phyloP scores from a whole-genome alignment of 1,140 invertebrate species.

The Bemisia tabaci region DNA sequence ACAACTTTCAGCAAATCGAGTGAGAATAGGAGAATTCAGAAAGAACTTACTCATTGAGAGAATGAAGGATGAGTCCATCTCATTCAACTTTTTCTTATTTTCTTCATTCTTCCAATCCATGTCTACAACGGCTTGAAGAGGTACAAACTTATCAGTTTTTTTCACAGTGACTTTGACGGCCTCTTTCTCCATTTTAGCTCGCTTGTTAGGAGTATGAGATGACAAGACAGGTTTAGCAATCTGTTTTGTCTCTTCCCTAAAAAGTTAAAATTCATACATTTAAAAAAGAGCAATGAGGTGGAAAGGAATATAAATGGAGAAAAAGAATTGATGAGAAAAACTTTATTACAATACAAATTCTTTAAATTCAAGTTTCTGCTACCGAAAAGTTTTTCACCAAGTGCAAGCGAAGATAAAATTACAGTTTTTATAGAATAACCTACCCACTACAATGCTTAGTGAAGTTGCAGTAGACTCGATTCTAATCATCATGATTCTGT shows the following conservation, averaged over 20 bases:
- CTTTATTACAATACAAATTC: no score
- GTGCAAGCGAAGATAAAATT: no score
- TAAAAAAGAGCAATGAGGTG: neutral
- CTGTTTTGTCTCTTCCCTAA: conserved; percentile 39
- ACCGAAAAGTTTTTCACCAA: no score
- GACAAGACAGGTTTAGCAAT: neutral
- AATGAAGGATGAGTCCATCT: conserved; percentile 32
- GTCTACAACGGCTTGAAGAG: conserved; percentile 51
- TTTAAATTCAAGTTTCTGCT: no score
- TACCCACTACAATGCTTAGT: no score
- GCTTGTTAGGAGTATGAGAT: neutral
- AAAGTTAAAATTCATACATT: neutral
- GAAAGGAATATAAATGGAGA: neutral
- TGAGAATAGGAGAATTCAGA: no score
- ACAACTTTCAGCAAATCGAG: no score
- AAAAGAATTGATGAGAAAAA: conserved; percentile 28
- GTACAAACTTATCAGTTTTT: conserved; percentile 37
- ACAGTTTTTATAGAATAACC: no score
- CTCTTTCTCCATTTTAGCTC: conserved; percentile 11
- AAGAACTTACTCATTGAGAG: no score
- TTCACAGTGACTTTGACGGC: conserved; percentile 6
- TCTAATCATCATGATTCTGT: no score
- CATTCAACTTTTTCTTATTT: conserved; percentile 32
- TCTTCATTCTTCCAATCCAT: conserved; percentile 40
- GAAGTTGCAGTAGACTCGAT: no score